Evolutionary conservation across 2,888 invertebrate species (phyloP).

Genomic region (Abrostola triplasia): DNA sequence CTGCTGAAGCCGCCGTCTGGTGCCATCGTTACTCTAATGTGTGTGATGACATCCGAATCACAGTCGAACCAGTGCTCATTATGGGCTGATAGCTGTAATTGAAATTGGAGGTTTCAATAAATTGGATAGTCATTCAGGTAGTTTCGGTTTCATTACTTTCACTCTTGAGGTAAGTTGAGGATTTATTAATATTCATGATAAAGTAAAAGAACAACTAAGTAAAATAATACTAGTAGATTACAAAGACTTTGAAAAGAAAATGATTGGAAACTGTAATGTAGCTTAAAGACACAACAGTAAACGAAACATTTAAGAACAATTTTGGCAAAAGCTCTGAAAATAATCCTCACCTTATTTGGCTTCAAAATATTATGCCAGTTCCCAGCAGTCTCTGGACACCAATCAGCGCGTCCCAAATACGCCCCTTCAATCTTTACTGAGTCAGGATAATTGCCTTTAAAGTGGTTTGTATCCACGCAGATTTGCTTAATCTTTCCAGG

Average conservation of each 20-base stretch:
- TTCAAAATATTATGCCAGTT: conserved; percentile 85
- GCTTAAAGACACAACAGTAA: background rate
- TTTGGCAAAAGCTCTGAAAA: background rate
- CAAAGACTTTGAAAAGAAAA: no score
- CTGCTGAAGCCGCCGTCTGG: conserved; percentile 90
- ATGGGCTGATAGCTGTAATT: conserved; percentile 83
- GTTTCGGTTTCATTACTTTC: background rate
- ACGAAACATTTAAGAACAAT: background rate
- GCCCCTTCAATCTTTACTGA: conserved; percentile 88
- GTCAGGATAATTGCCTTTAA: conserved; percentile 91
- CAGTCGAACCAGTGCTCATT: conserved; percentile 84
- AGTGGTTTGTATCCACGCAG: conserved; percentile 89
- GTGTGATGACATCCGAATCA: conserved; percentile 77
- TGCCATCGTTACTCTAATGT: conserved; percentile 88
- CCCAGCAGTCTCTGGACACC: conserved; percentile 62
- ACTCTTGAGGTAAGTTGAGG: background rate
- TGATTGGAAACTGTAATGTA: no score
- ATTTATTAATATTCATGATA: no score
- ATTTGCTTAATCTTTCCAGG: conserved; percentile 83
- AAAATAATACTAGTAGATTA: no score
- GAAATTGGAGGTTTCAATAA: conserved; percentile 42
- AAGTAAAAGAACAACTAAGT: no score
- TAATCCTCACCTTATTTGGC: conserved; percentile 82
- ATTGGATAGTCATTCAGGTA: conserved; percentile 31
- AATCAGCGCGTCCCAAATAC: conserved; percentile 67